Evolutionary conservation across 2,113 vertebrate species (phyloP).

Genomic region (Chamaea fasciata): DNA sequence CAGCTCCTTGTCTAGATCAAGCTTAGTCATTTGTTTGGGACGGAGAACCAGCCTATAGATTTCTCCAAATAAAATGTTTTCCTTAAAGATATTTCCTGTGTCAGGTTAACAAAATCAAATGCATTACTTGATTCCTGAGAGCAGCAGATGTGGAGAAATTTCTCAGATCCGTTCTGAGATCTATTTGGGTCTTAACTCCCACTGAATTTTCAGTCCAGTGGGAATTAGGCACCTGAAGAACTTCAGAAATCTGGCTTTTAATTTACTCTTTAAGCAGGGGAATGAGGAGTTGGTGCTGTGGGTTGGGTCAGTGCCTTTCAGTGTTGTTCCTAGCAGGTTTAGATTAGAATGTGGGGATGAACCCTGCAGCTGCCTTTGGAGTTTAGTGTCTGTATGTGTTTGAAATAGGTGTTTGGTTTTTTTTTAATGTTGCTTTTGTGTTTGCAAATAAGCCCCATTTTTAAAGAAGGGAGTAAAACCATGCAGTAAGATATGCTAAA

Average conservation of each 20-base stretch:
- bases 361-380: not conserved
- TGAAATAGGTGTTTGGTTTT: not conserved
- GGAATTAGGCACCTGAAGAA: not conserved
- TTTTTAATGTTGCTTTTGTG: not conserved
- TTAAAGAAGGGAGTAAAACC: not conserved
- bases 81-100: not conserved
- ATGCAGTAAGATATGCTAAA: not conserved
- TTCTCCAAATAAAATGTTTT: not conserved
- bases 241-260: not conserved
- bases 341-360: not conserved
- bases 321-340: not conserved
- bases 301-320: accelerated
- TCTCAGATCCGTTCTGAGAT: not conserved
- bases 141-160: not conserved
- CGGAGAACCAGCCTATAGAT: not conserved
- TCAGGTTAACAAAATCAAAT: not conserved
- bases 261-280: not conserved
- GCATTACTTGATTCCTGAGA: not conserved
- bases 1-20: not conserved
- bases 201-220: not conserved
- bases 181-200: not conserved
- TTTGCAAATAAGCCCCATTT: not conserved
- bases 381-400: not conserved
- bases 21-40: not conserved
- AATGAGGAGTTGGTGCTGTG: not conserved